Percentiles rank a stretch among this genome's conserved stretches.
Conservation (phyloP, 2,797 vertebrate genomes). For the Linurgus olivaceus region DNA sequence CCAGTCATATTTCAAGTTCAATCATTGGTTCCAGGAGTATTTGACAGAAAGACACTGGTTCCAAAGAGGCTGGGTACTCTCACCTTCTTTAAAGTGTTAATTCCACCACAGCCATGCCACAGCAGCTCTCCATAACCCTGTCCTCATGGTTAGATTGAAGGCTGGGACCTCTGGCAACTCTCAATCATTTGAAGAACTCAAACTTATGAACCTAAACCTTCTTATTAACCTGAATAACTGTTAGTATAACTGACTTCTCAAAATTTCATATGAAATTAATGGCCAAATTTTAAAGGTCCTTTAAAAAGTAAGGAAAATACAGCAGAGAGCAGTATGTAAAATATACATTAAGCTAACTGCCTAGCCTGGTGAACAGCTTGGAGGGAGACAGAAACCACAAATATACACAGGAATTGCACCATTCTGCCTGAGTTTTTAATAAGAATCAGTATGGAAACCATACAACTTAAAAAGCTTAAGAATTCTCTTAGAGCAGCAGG, state of each 20-base stretch:
- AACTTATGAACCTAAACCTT: background rate
- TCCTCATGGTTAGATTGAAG: background rate
- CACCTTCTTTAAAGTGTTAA: background rate
- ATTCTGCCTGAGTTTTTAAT: background rate
- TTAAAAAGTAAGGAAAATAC: background rate
- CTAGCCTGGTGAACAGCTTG: background rate
- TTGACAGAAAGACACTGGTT: background rate
- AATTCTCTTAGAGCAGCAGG: background rate
- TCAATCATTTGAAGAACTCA: background rate
- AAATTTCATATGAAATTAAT: background rate
- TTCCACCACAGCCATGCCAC: background rate
- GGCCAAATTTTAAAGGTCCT: background rate
- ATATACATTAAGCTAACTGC: background rate
- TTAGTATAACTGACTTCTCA: background rate
- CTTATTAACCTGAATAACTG: background rate
- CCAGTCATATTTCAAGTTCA: background rate
- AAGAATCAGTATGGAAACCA: background rate
- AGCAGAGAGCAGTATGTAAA: background rate
- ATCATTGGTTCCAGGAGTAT: background rate
- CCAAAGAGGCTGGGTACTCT: background rate
- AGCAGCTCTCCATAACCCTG: background rate
- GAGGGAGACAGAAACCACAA: background rate
- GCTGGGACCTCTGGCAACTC: background rate
- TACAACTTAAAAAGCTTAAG: background rate
- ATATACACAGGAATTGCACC: background rate